Evolutionary conservation across 2,888 invertebrate genomes (phyloP), one percentile per base, ranked within the genome.

Genomic region (Agrochola litura): DNA sequence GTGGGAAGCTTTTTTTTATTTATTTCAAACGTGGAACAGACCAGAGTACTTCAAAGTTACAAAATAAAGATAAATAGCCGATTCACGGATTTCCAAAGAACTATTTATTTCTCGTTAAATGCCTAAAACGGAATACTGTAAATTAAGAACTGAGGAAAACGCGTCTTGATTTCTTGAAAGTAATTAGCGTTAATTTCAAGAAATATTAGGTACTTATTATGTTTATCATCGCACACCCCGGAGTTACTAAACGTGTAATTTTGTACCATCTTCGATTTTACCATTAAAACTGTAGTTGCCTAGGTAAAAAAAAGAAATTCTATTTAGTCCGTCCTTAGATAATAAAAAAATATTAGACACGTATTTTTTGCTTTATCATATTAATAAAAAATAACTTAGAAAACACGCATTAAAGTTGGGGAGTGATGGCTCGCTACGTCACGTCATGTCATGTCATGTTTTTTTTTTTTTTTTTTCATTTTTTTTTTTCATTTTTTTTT

Each of bases 161-260:
- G 14, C 19, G n/a, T 56, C n/a, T 56, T 10, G 10, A 60, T 60
- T 70, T 60, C 70, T 60, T 30, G 14, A 60, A 60, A 70, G 14
- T 70, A 46, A 30, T 70, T 60, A 60, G 14, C 5, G 37, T 41
- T 43, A 41, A 56, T 43, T 56, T 41, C 14, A 41, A 54, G 22
- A 25, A n/a, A n/a, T n/a, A 43, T 43, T 30, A 19, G 30, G 25
- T 16, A 60, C 37, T 61, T 6, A 19, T 22, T 61, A 22, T 19
- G 52, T 52, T 61, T 61, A 37, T 37, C 37, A 37, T 6, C 9
- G 37, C 56, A 61, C 19, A 10, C 19, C 22, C 19, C 61, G 37
- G 10, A 37, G 19, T 19, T 19, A 37, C 9, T 37, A 10, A 22
- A 14, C 30, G 14, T 58, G 25, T 61, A 60, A 16, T 37, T 37